Base-by-base conservation (phyloP, 2,888 invertebrate species). In the Lycia hirtaria region DNA sequence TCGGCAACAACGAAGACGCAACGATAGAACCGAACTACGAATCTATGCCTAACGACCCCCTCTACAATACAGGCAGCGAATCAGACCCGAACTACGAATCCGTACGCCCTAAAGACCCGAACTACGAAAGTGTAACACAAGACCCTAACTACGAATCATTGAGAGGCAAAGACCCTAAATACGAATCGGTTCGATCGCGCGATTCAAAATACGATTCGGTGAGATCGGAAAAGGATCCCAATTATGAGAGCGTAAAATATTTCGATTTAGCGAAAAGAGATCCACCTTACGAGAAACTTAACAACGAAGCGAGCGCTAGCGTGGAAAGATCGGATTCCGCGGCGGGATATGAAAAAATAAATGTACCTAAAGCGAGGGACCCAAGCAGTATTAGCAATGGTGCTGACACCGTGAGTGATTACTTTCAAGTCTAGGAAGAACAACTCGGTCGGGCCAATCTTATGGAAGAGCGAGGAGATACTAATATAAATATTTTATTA, bases 241-340 rank as follows among this genome's bases (percentile, higher is more conserved):
- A 96, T 78, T 97, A 97, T 73, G 96, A 97, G 78, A 96, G 96
- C 65, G 96, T 97, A 0, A 95, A 95, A 67, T 96, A 96, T 82
- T 93, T 94, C 71, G 95, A 94, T 58, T 77, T 94, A 1, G 72
- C 86, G 0, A 88, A 89, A 20, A 88, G 85, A 56, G 95, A 95
- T 47, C 95, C 96, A 45, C 95, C 96, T 0, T 95, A 95, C 59
- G 95, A 95, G 72, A 93, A 93, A 68, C 86, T 95, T 10, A 85
- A 92, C 37, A 87, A 84, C 19, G 92, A 87, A 19, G 60, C 67
- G 0, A 64, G 69, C 26, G 74, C 78, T 0, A 65, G 74, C 19
- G 71, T 89, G 4, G 84, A 89, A 26, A 72, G 90, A 32, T 88
- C 89, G 1, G 91, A 90, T 58, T 91, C 91, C 0, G 69, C 84